Percentiles rank a stretch among this genome's conserved stretches.
These are phyloP conservation scores for Griposia aprilina DNA, from an alignment of 2,888 invertebrate genomes.

Conservation along the genomic window DNA sequence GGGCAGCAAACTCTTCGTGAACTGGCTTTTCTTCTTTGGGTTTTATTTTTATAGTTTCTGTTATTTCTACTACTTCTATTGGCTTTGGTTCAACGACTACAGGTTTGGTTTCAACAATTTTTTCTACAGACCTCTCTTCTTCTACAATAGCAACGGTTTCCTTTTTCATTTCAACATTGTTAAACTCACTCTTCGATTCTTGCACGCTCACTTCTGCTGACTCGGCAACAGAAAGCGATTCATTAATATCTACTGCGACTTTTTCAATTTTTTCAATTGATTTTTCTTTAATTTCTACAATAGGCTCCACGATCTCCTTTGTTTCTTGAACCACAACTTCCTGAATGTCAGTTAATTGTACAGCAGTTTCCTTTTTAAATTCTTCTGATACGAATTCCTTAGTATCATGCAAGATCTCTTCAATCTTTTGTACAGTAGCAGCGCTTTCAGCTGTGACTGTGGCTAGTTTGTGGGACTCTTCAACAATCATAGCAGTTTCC, in stretches of 20 bases:
- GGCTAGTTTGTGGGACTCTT: slow-evolving; percentile 63
- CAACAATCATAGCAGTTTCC: slow-evolving; percentile 64
- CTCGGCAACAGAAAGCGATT: slow-evolving; percentile 57
- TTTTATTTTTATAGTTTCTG: slow-evolving; percentile 55
- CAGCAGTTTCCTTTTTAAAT: slow-evolving; percentile 60
- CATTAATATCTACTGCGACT: slow-evolving; percentile 63
- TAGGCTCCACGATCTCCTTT: slow-evolving; percentile 63
- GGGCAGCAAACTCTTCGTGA: slow-evolving; percentile 70
- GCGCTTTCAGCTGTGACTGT: slow-evolving; percentile 59
- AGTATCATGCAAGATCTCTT: slow-evolving; percentile 58
- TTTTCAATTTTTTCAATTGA: slow-evolving; percentile 67
- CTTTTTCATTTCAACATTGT: slow-evolving; percentile 38
- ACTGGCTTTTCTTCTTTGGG: slow-evolving; percentile 51
- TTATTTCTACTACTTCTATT: slow-evolving; percentile 53
- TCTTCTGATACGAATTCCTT: slow-evolving; percentile 64
- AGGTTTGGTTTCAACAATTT: slow-evolving; percentile 24
- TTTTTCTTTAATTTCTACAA: slow-evolving; percentile 62
- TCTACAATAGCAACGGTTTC: slow-evolving; percentile 43
- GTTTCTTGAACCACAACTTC: slow-evolving; percentile 57
- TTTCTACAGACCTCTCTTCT: slow-evolving; percentile 33
- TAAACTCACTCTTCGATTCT: slow-evolving; percentile 59
- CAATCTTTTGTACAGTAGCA: slow-evolving; percentile 59
- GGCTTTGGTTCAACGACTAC: slow-evolving; percentile 47
- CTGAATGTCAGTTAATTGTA: slow-evolving; percentile 49
- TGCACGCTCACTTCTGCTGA: slow-evolving; percentile 45